A percentile compares a stretch with the other conserved stretches of the same genome.
phyloP scores from a whole-genome alignment of 2,888 invertebrate genomes.

The Sthenelais limicola region DNA sequence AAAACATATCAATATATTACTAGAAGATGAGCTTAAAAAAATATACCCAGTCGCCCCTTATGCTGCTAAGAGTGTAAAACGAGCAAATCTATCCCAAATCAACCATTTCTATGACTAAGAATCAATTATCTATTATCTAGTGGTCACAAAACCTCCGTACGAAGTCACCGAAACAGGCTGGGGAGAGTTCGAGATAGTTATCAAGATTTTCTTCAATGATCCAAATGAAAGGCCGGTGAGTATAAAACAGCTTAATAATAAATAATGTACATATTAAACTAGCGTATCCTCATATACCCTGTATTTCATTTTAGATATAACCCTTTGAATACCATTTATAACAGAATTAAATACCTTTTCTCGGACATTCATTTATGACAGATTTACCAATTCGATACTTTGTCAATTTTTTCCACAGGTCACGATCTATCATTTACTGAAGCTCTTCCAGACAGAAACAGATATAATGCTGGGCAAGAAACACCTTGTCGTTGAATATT shows the following conservation, averaged over 20 bases:
- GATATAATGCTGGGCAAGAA: constrained; percentile 74
- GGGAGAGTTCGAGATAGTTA: constrained; percentile 99
- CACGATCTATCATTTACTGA: constrained; percentile 93
- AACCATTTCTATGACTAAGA: too few species aligned
- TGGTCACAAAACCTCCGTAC: constrained; percentile 94
- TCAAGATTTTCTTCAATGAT: constrained; percentile 97
- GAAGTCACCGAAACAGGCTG: constrained; percentile 98
- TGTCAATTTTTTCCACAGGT: constrained; percentile 76
- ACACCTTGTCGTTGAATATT: constrained; percentile 88
- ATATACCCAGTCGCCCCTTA: too few species aligned
- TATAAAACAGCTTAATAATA: constrained; percentile 51
- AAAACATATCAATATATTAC: too few species aligned
- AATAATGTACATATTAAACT: too few species aligned
- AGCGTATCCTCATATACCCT: too few species aligned
- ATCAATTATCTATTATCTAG: constrained; percentile 71
- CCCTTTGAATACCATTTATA: background rate
- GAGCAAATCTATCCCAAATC: too few species aligned
- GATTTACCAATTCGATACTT: background rate
- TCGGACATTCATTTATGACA: background rate
- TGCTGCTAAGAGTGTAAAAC: too few species aligned
- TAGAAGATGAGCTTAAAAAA: too few species aligned
- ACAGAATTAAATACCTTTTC: background rate
- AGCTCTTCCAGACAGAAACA: constrained; percentile 87
- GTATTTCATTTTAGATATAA: too few species aligned
- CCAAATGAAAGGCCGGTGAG: constrained; percentile 93